Base-by-base conservation (phyloP, 2,113 vertebrate species). In the Cyprinodon brontotheroides region DNA sequence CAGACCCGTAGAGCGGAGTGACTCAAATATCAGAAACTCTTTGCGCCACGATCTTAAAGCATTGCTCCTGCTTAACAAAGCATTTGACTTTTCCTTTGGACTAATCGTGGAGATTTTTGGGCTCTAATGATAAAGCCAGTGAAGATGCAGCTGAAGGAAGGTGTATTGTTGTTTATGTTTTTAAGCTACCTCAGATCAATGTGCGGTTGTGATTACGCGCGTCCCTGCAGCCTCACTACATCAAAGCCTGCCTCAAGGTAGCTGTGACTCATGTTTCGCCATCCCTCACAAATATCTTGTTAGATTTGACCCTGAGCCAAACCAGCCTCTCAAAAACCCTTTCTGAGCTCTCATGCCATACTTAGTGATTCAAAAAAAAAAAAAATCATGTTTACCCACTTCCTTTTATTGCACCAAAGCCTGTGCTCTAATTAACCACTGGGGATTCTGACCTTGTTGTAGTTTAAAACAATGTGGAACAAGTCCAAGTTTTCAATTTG, bases 1-100 rank as follows among this genome's bases (percentile, higher is more conserved):
- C 66, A 70, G 57, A 38, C 59, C 15, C 62, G 43, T 45, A 40
- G 61, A 76, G 70, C 78, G 77, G 80, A 83, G 72, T 80, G 75
- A 72, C 13, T 65, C 39, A 65, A 57, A 57, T 57, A 57, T 57
- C 17, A n/a, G 7, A 53, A 53, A 41, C 41, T 6, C 43, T 45
- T 45, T 45, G 43, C 9, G 2, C 43, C 43, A 45, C 43, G 11
- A 11, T 45, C 9, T 45, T 10, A 7, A 45, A 45, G 43, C 20
- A 57, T 1, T 6, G 6, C 5, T n/a, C 6, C 50, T 10, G 50
- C 7, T 20, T n/a, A 20, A n/a, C 9, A 0, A n/a, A 57, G 50
- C 17, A 17, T 57, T 29, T n/a, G 50, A 29, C n/a, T 53, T 15
- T 50, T 29, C 29, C 29, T 29, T 50, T 13, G 48, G 48, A 50